Evolutionary conservation across 2,888 invertebrate genomes (phyloP).

Genomic region (Oscheius sp.): DNA sequence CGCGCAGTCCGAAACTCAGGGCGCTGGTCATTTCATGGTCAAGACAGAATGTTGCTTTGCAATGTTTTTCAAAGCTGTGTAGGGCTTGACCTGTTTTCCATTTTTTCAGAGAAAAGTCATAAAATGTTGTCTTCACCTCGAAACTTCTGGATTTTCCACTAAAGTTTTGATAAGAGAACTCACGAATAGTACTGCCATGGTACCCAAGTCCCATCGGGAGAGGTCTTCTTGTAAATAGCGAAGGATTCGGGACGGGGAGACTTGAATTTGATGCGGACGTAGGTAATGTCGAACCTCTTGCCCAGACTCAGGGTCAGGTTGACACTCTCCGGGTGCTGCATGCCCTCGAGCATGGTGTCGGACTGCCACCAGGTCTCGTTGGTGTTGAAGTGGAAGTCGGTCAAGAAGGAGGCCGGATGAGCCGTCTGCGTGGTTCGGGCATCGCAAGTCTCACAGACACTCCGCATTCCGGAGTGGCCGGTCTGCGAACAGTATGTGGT

Average conservation of each 20-base stretch:
- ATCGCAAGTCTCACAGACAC: slow-evolving; percentile 70
- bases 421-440: slow-evolving; percentile 58
- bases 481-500: slow-evolving; percentile 89
- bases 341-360: slow-evolving; percentile 93
- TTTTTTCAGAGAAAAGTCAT: neutral
- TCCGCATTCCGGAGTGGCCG: slow-evolving; percentile 78
- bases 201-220: slow-evolving; percentile 79
- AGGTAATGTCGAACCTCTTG: slow-evolving; percentile 96
- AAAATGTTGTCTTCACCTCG: neutral
- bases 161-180: slow-evolving; percentile 10
- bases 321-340: slow-evolving; percentile 90
- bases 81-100: no score
- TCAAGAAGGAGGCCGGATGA: slow-evolving; percentile 78
- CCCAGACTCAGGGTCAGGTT: slow-evolving; percentile 89
- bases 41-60: no score
- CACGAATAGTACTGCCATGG: slow-evolving; percentile 79
- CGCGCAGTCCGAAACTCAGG: no score
- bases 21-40: no score
- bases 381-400: slow-evolving; percentile 90
- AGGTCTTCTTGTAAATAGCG: slow-evolving; percentile 87
- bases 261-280: slow-evolving; percentile 91
- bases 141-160: no score
- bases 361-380: slow-evolving; percentile 97
- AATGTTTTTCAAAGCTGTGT: no score
- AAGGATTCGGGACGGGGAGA: slow-evolving; percentile 97